Conservation (phyloP, 30 jellyfish, hydroid and myxozoan genomes). For the Cassiopea andromeda region DNA sequence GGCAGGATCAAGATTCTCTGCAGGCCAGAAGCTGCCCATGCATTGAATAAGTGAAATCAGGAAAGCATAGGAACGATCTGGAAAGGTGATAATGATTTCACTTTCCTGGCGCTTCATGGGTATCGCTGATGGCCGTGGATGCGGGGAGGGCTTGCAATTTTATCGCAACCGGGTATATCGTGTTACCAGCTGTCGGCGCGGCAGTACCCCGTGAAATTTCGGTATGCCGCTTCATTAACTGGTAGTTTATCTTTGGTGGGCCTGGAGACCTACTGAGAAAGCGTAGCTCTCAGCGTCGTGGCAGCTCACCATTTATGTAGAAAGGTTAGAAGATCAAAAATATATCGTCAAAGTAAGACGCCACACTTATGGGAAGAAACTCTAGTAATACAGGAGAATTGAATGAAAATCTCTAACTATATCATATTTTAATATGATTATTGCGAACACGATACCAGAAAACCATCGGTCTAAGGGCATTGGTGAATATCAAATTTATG, state of each 20-base stretch:
- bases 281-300: constrained; percentile 29
- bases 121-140: no score
- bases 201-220: background rate
- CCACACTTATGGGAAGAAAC: background rate
- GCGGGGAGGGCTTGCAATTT: no score
- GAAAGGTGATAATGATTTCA: no score
- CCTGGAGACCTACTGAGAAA: constrained; percentile 20
- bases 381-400: background rate
- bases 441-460: background rate
- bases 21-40: no score
- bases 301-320: constrained; percentile 27
- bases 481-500: background rate
- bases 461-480: background rate
- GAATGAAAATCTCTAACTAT: background rate
- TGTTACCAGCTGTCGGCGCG: constrained; percentile 83
- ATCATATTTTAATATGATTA: background rate
- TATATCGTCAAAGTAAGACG: background rate
- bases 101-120: no score
- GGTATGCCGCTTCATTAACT: constrained; percentile 52
- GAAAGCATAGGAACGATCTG: no score
- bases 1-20: no score
- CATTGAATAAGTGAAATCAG: no score
- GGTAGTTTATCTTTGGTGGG: constrained; percentile 34
- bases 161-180: no score
- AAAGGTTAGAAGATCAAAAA: no score